Percentiles rank a stretch among this genome's conserved stretches.
Evolutionary conservation across 2,113 vertebrate species (phyloP).

Genomic region (Saguinus midas): DNA sequence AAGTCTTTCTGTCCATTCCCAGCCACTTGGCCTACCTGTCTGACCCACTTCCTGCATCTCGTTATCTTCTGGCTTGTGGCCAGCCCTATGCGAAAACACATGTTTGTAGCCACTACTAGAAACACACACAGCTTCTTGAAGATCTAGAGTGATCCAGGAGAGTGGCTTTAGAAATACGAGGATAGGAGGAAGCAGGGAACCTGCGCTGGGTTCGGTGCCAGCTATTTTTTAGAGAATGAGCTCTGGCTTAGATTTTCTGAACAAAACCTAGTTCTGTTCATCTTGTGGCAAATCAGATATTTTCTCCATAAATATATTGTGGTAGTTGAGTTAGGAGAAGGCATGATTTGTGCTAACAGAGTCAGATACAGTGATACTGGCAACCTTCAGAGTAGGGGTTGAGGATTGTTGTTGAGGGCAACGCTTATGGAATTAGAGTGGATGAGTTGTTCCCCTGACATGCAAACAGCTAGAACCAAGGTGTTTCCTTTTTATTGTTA

Average conservation of each 20-base stretch:
- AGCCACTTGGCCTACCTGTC: slow-evolving; percentile 14
- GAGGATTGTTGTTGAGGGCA: neutral
- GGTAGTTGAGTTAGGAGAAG: neutral
- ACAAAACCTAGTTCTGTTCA: neutral
- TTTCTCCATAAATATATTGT: neutral
- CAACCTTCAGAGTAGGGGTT: neutral
- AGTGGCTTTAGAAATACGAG: neutral
- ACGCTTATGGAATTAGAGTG: neutral
- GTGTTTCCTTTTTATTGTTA: neutral
- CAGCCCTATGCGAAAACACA: neutral
- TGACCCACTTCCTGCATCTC: slow-evolving; percentile 15
- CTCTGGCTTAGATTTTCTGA: neutral
- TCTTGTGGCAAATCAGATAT: neutral
- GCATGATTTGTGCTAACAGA: neutral
- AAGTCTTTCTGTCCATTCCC: neutral
- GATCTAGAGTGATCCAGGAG: neutral
- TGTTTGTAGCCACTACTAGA: slow-evolving; percentile 6
- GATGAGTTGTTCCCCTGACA: too few species aligned
- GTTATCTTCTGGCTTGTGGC: neutral
- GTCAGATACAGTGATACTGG: neutral
- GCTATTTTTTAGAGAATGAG: neutral
- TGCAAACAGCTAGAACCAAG: neutral
- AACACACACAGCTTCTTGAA: neutral
- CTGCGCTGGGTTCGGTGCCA: neutral
- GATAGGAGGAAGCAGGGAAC: neutral